These are phyloP conservation scores for Dryoscopus gambensis DNA, from an alignment of 2,113 vertebrate genomes.

Conservation along the genomic window DNA sequence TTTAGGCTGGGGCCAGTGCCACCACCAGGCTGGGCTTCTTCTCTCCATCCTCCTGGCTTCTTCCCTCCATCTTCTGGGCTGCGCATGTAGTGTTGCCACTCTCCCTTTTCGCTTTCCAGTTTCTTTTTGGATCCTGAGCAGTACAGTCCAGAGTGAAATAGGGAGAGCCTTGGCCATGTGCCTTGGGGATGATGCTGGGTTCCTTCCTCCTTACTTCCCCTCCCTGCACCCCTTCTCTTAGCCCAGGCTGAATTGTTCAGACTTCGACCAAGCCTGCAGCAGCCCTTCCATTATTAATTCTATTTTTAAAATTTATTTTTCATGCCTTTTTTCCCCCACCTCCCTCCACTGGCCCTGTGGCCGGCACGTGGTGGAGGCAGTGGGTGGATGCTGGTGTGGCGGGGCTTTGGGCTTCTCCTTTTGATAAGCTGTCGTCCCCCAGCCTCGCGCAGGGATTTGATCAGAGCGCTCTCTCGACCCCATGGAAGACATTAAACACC, in stretches of 20 bases:
- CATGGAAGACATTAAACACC: conserved; percentile 84
- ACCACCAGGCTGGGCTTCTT: not conserved
- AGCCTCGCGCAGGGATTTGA: conserved; percentile 73
- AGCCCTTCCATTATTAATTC: conserved; percentile 38
- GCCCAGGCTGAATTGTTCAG: conserved; percentile 10
- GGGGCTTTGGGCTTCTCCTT: conserved; percentile 63
- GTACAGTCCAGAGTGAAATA: not conserved
- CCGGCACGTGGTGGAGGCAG: not conserved
- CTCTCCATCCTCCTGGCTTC: not conserved
- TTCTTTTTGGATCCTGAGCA: not conserved
- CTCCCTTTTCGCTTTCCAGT: not conserved
- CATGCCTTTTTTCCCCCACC: not conserved
- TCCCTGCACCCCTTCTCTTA: not conserved
- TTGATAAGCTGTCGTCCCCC: conserved; percentile 78
- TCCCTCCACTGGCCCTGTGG: not conserved
- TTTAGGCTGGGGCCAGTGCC: not conserved
- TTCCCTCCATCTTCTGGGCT: not conserved
- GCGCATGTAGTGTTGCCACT: fast-evolving
- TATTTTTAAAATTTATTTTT: conserved; percentile 53
- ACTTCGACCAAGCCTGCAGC: not conserved
- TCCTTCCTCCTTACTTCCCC: not conserved
- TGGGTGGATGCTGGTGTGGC: fast-evolving
- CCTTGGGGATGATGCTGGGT: not conserved
- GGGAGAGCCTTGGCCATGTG: not conserved
- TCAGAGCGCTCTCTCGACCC: conserved; percentile 74